A percentile compares a stretch with the other conserved stretches of the same genome.
Conservation (phyloP, 2,113 vertebrate genomes). For the Gadus macrocephalus region DNA sequence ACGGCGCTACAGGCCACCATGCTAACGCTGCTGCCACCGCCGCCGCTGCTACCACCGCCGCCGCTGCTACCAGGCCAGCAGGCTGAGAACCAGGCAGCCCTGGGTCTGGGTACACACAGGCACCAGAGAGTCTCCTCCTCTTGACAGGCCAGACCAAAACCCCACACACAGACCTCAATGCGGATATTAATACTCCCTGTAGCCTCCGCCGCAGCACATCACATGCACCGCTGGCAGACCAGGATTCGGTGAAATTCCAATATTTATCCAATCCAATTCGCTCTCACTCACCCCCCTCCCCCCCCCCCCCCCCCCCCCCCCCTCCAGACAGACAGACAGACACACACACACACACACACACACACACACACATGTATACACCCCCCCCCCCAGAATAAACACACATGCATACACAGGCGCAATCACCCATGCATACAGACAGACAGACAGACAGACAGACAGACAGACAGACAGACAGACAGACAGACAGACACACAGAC, state of each 20-base stretch:
- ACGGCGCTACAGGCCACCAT: conserved; percentile 44
- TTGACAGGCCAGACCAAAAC: conserved; percentile 65
- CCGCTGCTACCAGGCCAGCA: conserved; percentile 50
- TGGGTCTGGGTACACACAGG: conserved; percentile 61
- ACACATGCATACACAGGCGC: no score
- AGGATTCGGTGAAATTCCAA: conserved; percentile 46
- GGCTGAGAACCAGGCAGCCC: conserved; percentile 41
- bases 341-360: no score
- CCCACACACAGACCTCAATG: conserved; percentile 55
- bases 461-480: no score
- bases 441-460: no score
- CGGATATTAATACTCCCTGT: conserved; percentile 56
- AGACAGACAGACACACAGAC: no score
- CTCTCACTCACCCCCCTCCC: background rate
- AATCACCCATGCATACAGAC: no score
- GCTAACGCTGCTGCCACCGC: conserved; percentile 1
- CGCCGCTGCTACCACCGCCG: conserved; percentile 42
- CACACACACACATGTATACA: no score
- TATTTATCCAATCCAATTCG: conserved; percentile 31
- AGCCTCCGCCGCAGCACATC: conserved; percentile 36
- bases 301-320: conserved; percentile 6
- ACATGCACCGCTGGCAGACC: conserved; percentile 39
- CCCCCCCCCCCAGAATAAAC: no score
- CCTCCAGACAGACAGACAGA: no score
- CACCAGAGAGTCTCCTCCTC: conserved; percentile 66